Evolutionary conservation across 2,797 vertebrate species (phyloP).

Genomic region (Argentina silus): DNA sequence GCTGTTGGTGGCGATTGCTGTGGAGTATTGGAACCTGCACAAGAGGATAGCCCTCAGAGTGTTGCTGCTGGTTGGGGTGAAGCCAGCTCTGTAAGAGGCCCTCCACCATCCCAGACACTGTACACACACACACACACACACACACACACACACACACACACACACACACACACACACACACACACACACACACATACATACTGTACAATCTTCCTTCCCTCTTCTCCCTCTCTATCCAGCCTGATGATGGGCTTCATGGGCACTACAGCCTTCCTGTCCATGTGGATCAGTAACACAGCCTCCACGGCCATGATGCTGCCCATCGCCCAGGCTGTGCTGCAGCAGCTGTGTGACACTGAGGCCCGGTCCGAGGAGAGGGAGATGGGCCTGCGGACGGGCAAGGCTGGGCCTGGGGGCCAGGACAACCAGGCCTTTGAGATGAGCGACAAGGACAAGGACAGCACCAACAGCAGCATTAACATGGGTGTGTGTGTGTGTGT

Average conservation of each 20-base stretch:
- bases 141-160: no score
- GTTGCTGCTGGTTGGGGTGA: constrained; percentile 83
- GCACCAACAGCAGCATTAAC: background rate
- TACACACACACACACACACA: no score
- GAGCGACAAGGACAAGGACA: constrained; percentile 24
- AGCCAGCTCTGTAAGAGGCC: constrained; percentile 85
- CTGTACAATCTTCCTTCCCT: background rate
- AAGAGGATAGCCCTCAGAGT: constrained; percentile 84
- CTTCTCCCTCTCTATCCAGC: constrained; percentile 56
- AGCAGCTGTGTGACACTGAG: constrained; percentile 79
- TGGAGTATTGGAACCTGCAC: constrained; percentile 88
- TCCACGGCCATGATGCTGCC: constrained; percentile 93
- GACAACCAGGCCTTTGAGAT: constrained; percentile 60
- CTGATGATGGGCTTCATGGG: constrained; percentile 90
- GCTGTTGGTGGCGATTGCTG: constrained; percentile 84
- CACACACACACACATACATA: no score
- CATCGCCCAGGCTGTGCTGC: constrained; percentile 83
- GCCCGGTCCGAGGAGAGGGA: constrained; percentile 54
- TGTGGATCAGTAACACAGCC: constrained; percentile 95
- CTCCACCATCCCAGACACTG: no score
- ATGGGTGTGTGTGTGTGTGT: constrained; percentile 29
- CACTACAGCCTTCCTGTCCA: constrained; percentile 90
- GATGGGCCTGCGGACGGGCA: background rate
- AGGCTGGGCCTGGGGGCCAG: constrained; percentile 24
- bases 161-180: no score